These are phyloP conservation scores for Scomber scombrus DNA, from an alignment of 2,113 vertebrate genomes.

Conservation along the genomic window DNA sequence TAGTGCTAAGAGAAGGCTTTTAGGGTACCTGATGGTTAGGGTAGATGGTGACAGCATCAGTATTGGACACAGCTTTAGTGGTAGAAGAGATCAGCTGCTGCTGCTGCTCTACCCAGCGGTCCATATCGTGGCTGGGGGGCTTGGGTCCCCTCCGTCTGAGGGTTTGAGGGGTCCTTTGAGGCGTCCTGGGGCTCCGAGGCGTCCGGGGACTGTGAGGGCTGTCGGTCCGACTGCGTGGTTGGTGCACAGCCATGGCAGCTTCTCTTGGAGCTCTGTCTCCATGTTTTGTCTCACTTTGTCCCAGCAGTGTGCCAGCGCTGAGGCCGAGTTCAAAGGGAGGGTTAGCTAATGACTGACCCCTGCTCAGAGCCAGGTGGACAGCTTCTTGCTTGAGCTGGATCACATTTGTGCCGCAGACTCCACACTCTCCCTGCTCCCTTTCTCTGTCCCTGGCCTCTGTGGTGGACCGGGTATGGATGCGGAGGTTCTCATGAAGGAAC, in stretches of 20 bases:
- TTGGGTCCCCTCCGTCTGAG: conserved; percentile 85
- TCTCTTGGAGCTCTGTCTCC: conserved; percentile 60
- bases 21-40: conserved; percentile 90
- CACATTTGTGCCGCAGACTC: conserved; percentile 90
- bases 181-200: conserved; percentile 77
- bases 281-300: conserved; percentile 59
- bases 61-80: conserved; percentile 81
- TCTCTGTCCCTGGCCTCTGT: conserved; percentile 91
- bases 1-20: conserved; percentile 60
- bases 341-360: conserved; percentile 74
- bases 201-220: conserved; percentile 68
- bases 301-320: conserved; percentile 42
- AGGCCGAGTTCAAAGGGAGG: conserved; percentile 53
- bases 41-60: conserved; percentile 88
- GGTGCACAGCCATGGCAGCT: conserved; percentile 26
- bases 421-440: conserved; percentile 90
- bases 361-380: conserved; percentile 91
- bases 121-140: conserved; percentile 87
- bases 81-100: conserved; percentile 88
- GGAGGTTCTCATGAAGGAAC: conserved; percentile 92
- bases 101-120: conserved; percentile 91
- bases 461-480: conserved; percentile 86
- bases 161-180: conserved; percentile 81
- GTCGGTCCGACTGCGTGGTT: conserved; percentile 47
- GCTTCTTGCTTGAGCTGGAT: conserved; percentile 96